Evolutionary conservation across 2,797 vertebrate genomes (phyloP), one percentile per base, ranked within the genome.

Genomic region (Benthosema pterotum): DNA sequence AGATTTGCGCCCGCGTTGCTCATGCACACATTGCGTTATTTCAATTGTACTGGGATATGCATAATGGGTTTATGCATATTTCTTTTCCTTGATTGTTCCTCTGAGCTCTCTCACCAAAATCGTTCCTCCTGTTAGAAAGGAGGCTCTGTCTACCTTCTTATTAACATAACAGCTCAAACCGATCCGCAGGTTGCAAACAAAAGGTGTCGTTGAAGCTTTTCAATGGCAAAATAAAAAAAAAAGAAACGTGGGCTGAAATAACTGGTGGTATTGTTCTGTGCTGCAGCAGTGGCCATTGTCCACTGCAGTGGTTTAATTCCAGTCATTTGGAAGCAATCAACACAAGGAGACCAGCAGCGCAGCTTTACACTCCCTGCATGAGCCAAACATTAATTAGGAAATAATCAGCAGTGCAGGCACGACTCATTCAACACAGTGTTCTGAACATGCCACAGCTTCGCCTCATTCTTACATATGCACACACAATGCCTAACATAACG

Each of bases 1-100:
- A 60, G 7, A 67, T 55, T 15, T 57, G 50, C 43, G 50, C 32
- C 60, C 16, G 55, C 32, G 43, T n/a, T 56, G 50, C 43, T 45
- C 32, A 64, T n/a, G 55, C 32, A 50, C 28, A 58, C 43, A 55
- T 54, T 51, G 49, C 42, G 45, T 22, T 8, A 46, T 22, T 11
- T 62, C 28, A 47, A 16, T 12, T 67, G 56, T 46, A 45, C 13
- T 63, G 42, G 42, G 32, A 38, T 38, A 38, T 38, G 32, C 32
- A 45, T 58, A 63, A 77, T 63, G 49, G 56, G 42, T 22, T 47
- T 42, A 60, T 45, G 48, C 49, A 74, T 58, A 47, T 67, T 50
- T 67, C 45, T 38, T 38, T 42, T 57, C 14, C 22, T 46, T 53
- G 32, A 71, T 61, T 60, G 55, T 57, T 47, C 61, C 54, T 54